Evolutionary conservation across 1,140 invertebrate species (phyloP).

Genomic region (Pogonomyrmex californicus): DNA sequence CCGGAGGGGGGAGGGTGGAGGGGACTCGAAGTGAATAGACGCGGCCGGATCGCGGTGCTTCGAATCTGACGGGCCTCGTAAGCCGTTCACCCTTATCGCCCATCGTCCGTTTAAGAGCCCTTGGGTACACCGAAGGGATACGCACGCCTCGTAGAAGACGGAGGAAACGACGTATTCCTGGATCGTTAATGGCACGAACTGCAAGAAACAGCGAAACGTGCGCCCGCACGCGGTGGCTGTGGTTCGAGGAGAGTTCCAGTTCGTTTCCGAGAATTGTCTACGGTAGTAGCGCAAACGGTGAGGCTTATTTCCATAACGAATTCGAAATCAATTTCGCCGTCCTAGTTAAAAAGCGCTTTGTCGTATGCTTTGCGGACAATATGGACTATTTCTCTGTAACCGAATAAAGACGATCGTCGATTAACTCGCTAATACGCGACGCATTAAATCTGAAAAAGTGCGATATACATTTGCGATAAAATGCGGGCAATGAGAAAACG

Average conservation of each 20-base stretch:
- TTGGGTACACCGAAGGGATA: conserved; percentile 7
- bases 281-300: neutral
- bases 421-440: neutral
- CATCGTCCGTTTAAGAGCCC: conserved; percentile 46
- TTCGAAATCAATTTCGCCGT: neutral
- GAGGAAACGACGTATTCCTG: conserved; percentile 47
- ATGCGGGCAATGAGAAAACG: neutral
- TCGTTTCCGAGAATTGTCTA: conserved; percentile 13
- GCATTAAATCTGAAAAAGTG: conserved; percentile 15
- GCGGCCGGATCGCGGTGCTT: conserved; percentile 48
- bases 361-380: neutral
- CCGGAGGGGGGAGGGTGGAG: neutral
- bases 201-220: conserved; percentile 62
- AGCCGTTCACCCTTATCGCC: conserved; percentile 64
- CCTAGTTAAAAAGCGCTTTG: neutral
- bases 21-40: conserved; percentile 44
- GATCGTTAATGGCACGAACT: conserved; percentile 58
- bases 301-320: neutral
- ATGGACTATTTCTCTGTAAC: neutral
- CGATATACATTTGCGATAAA: conserved; percentile 26
- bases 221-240: neutral
- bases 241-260: neutral
- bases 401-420: neutral
- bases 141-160: conserved; percentile 9
- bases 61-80: conserved; percentile 68